Conservation (phyloP, 30 jellyfish, hydroid and myxozoan genomes). For the Hydractinia echinata region DNA sequence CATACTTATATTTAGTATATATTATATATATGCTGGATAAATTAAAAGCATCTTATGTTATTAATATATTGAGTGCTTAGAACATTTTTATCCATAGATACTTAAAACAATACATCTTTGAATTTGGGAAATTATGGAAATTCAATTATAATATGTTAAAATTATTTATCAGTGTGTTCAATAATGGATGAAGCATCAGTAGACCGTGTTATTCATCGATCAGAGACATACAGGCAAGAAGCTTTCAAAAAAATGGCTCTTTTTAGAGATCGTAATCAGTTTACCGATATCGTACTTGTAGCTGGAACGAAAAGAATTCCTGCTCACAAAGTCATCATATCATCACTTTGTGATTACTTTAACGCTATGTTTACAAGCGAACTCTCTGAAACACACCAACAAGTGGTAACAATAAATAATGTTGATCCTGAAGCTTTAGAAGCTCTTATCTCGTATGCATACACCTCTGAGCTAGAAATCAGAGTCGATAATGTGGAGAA, state of each 20-base stretch:
- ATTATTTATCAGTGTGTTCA: not conserved
- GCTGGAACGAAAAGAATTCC: slow-evolving; percentile 77
- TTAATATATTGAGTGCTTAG: too few relatives aligned
- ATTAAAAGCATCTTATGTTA: too few relatives aligned
- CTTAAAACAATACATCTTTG: too few relatives aligned
- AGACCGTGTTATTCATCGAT: slow-evolving; percentile 60
- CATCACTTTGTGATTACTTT: slow-evolving; percentile 78
- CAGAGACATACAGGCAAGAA: slow-evolving; percentile 31
- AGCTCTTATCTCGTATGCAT: slow-evolving; percentile 75
- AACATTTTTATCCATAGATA: too few relatives aligned
- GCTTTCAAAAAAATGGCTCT: slow-evolving; percentile 73
- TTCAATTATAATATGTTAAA: too few relatives aligned
- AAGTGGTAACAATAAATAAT: slow-evolving; percentile 72
- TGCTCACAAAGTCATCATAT: slow-evolving; percentile 77
- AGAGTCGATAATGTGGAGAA: slow-evolving; percentile 88
- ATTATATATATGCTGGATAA: too few relatives aligned
- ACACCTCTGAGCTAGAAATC: slow-evolving; percentile 70
- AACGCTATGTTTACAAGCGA: slow-evolving; percentile 86
- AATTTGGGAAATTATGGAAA: too few relatives aligned
- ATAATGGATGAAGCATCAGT: slow-evolving; percentile 59
- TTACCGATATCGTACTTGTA: slow-evolving; percentile 70
- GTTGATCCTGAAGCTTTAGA: slow-evolving; percentile 88
- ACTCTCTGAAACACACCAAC: slow-evolving; percentile 67
- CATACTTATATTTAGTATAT: too few relatives aligned
- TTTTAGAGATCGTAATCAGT: slow-evolving; percentile 55